Evolutionary conservation across 2,888 invertebrate genomes (phyloP), one percentile per base, ranked within the genome.

Genomic region (Diploptera punctata): DNA sequence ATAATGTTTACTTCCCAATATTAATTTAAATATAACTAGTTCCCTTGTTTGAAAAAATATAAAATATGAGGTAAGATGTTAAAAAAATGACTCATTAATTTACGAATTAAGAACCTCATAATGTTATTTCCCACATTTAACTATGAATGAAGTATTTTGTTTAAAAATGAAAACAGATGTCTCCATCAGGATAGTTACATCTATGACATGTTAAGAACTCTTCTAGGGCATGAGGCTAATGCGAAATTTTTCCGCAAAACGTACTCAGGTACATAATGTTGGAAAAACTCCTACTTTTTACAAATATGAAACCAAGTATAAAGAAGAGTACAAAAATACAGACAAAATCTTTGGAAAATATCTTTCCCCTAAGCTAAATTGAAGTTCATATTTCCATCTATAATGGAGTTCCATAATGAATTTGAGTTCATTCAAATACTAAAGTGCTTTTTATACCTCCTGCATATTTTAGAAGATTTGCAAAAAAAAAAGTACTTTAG

Each of bases 291-390:
- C 21, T 38, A 21, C 31, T 29, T 24, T 31, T 38, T 68, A 68
- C 54, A 54, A 26, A 43, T 57, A 60, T 52, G 57, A 69, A 69
- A 57, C 52, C 31, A 69, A 57, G 31, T 69, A 57, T 69, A 69
- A 54, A 69, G 69, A 69, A 69, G 57, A 69, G 69, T 69, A 69
- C 69, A 69, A 69, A 69, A 69, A 69, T 69, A 69, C 69, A 60
- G 69, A 69, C 21, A 49, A 68, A n/a, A 61, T 61, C 61, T 68
- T 52, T 54, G 38, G 68, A 68, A 68, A 68, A 68, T 52, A 69
- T 38, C 29, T 69, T 57, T 57, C 29, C 29, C 43, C 57, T 69
- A 65, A 26, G 26, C 65, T 65, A 65, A n/a, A 65, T n/a, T 57
- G 57, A 29, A 57, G 4, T 65, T 47, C 31, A 29, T 38, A 61